Base-by-base conservation (phyloP, 2,888 invertebrate species). In the Catotricha subobsoleta region DNA sequence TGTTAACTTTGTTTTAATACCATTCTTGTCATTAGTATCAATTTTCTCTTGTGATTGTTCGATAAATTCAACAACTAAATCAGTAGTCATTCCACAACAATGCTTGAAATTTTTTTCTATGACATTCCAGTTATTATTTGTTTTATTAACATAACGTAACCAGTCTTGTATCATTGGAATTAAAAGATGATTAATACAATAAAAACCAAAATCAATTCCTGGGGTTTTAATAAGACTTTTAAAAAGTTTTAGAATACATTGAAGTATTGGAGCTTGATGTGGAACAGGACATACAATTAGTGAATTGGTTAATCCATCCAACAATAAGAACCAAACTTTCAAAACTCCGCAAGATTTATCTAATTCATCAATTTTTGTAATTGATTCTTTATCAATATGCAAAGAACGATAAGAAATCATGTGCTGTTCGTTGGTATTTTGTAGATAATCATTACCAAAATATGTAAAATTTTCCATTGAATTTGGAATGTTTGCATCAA, bases 151-250 rank as follows among this genome's bases (percentile, higher is more conserved):
- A 57, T 79, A 77, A 10, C 91, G 69, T 44, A 92, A 64, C 94
- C 94, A 94, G 52, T 81, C 80, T 63, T 95, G 94, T 13, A 94
- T 80, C 67, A 86, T 83, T 1, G 94, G 94, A 41, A 95, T 66
- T 7, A 95, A 64, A 40, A 94, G 65, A 57, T 91, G 88, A 58
- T 94, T 94, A 43, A 92, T 79, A 59, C 90, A 90, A 55, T 88
- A 88, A 43, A 92, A 67, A 1, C 87, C 90, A 58, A 92, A 92
- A 49, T 80, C 77, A 3, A 84, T 76, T 19, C 92, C 94, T 8
- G 92, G 91, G 21, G 76, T 76, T 37, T 76, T 70, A 5, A 81
- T 65, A 7, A 83, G 71, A 49, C 81, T 80, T 51, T 78, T 74
- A 39, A 92, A 65, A 16, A 92, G 65, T 52, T 84, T 82, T 54